Percentiles rank a stretch among this genome's conserved stretches.
Evolutionary conservation across 2,797 vertebrate genomes (phyloP).

Genomic region (Mus spretus): DNA sequence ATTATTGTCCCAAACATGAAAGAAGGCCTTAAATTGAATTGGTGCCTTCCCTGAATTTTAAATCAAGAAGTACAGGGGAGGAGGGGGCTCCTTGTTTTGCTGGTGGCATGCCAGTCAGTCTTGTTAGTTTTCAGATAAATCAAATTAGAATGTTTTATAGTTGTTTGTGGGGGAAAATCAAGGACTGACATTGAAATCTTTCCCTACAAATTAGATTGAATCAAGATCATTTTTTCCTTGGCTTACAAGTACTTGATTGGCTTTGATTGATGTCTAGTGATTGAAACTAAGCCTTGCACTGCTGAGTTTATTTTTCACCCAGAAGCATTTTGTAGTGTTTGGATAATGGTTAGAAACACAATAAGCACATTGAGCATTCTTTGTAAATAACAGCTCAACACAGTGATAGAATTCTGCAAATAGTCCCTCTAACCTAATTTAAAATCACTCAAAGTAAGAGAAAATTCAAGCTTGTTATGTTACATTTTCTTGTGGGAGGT

Average conservation of each 20-base stretch:
- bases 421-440: background rate
- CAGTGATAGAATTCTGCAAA: slow-evolving; percentile 43
- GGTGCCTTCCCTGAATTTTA: background rate
- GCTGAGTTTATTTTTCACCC: slow-evolving; percentile 62
- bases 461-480: slow-evolving; percentile 3
- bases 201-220: slow-evolving; percentile 76
- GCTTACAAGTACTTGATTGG: slow-evolving; percentile 75
- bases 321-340: slow-evolving; percentile 69
- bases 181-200: slow-evolving; percentile 74
- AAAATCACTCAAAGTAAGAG: slow-evolving; percentile 34
- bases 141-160: background rate
- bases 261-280: slow-evolving; percentile 65
- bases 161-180: slow-evolving; percentile 73
- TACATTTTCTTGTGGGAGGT: background rate
- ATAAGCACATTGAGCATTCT: slow-evolving; percentile 61
- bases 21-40: background rate
- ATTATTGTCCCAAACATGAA: background rate
- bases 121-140: background rate
- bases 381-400: slow-evolving; percentile 71
- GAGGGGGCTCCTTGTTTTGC: background rate
- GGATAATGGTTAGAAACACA: slow-evolving; percentile 75
- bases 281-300: slow-evolving; percentile 61
- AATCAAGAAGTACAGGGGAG: background rate
- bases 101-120: background rate
- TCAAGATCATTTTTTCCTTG: slow-evolving; percentile 68